Conservation (phyloP, 2,113 vertebrate species). For the Mungos mungo region DNA sequence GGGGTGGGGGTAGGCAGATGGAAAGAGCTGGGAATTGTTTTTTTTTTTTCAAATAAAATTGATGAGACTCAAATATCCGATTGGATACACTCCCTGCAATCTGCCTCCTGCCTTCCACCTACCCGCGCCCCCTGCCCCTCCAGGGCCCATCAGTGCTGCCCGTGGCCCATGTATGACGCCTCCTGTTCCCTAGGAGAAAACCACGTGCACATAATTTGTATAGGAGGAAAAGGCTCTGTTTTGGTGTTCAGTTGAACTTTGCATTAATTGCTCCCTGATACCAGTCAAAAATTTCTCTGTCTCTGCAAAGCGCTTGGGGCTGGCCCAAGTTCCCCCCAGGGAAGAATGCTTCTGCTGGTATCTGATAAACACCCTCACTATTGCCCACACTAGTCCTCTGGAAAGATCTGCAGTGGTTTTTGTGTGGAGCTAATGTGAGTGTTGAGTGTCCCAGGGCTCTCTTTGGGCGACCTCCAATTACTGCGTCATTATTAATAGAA, state of each 20-base stretch:
- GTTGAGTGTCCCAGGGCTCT: conserved; percentile 46
- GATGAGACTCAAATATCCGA: not conserved
- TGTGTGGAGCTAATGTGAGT: conserved; percentile 63
- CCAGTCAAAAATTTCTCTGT: conserved; percentile 11
- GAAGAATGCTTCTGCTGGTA: not conserved
- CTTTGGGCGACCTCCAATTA: conserved; percentile 77
- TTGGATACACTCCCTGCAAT: not conserved
- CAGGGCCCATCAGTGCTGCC: not conserved
- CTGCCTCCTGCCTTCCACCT: not conserved
- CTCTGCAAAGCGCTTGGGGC: not conserved
- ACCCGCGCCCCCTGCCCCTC: not conserved
- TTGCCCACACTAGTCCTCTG: conserved; percentile 33
- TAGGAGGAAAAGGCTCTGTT: not conserved
- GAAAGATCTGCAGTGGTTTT: conserved; percentile 63
- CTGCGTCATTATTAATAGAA: conserved; percentile 73
- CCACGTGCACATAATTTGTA: not conserved
- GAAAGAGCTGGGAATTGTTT: not conserved
- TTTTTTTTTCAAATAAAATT: conserved; percentile 12
- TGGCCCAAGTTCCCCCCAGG: not conserved
- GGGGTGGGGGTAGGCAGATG: not conserved
- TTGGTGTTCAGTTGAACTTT: not conserved
- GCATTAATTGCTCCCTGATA: not conserved
- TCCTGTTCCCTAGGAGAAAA: not conserved
- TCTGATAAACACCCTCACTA: conserved; percentile 59
- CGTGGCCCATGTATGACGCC: not conserved